phyloP scores from a whole-genome alignment of 2,797 vertebrate genomes.

The Harpagifer antarcticus region DNA sequence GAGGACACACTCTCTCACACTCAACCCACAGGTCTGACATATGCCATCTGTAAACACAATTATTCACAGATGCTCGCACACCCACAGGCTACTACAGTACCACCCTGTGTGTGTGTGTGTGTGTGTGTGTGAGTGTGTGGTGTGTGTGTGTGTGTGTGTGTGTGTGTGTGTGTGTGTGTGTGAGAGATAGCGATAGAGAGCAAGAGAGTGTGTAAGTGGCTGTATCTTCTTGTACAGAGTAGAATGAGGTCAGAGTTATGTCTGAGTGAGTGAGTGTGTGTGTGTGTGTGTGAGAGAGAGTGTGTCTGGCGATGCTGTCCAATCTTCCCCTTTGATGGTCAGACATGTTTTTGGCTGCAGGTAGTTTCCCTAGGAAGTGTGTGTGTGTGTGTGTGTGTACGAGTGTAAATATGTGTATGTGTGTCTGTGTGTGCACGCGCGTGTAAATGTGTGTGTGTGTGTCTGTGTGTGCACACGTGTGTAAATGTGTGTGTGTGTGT shows the following conservation, averaged over 20 bases:
- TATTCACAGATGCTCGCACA: slow-evolving; percentile 76
- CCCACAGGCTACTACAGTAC: slow-evolving; percentile 55
- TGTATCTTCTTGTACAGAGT: slow-evolving; percentile 52
- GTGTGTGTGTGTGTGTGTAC: neutral
- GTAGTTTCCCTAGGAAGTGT: slow-evolving; percentile 62
- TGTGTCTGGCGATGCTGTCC: slow-evolving; percentile 38
- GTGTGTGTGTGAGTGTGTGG: slow-evolving; percentile 26
- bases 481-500: neutral
- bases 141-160: slow-evolving; percentile 17
- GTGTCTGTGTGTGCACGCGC: neutral
- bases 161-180: slow-evolving; percentile 32
- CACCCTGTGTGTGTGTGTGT: slow-evolving; percentile 53
- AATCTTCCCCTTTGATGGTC: slow-evolving; percentile 74
- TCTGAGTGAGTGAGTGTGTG: slow-evolving; percentile 41
- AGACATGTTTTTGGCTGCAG: slow-evolving; percentile 71
- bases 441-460: neutral
- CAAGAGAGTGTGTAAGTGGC: slow-evolving; percentile 55
- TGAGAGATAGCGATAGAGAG: slow-evolving; percentile 36
- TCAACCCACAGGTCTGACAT: slow-evolving; percentile 73
- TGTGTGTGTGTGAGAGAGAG: slow-evolving; percentile 28
- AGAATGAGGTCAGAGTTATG: slow-evolving; percentile 72
- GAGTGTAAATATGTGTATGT: too few species aligned
- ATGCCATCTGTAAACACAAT: slow-evolving; percentile 82
- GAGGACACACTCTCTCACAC: slow-evolving; percentile 13
- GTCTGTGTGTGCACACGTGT: neutral